Base-by-base conservation (phyloP, 2,888 invertebrate species). In the Nephrotoma guestfalica region DNA sequence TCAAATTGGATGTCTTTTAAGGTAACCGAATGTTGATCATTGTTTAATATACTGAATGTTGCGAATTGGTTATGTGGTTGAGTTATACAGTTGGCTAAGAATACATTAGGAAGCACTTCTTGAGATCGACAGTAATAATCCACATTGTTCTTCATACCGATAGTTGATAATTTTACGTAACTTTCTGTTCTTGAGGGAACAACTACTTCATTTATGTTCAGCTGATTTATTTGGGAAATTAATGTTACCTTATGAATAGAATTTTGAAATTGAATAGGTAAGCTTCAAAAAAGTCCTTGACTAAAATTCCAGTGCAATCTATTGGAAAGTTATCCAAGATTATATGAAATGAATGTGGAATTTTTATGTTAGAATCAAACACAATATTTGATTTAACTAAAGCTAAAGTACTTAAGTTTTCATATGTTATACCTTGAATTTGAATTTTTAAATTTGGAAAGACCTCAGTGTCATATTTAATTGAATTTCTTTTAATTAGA, bases 371-470 rank as follows among this genome's bases (percentile, higher is more conserved):
- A 0, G 30, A 30, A 30, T 30, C 30, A 30, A 30, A 30, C 2
- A 30, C 3, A 30, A 30, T 30, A 30, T 30, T 30, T 30, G 30
- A 30, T 30, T 30, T 30, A 2, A 30, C 86, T 13, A 86, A 30
- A 13, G 87, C 87, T 15, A 86, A 86, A 15, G 87, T 87, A 42
- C 51, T 40, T 41, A 87, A 51, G 71, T 6, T 30, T 51, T 87
- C 83, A 71, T 87, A 86, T 11, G 87, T 87, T 30, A 87, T 86
- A 11, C 87, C 87, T 86, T 86, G 85, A 11, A 87, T 86, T 47
- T 85, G 43, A 43, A 43, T 43, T 43, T 43, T 43, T 43, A 43
- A 43, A 11, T 43, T 43, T 6, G 43, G 43, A 43, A 43, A 43
- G 43, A 43, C 43, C 11, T 43, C 43, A 43, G 43, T 11, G 4